Conservation (phyloP, 2,888 invertebrate genomes). For the Blastobasis adustella region DNA sequence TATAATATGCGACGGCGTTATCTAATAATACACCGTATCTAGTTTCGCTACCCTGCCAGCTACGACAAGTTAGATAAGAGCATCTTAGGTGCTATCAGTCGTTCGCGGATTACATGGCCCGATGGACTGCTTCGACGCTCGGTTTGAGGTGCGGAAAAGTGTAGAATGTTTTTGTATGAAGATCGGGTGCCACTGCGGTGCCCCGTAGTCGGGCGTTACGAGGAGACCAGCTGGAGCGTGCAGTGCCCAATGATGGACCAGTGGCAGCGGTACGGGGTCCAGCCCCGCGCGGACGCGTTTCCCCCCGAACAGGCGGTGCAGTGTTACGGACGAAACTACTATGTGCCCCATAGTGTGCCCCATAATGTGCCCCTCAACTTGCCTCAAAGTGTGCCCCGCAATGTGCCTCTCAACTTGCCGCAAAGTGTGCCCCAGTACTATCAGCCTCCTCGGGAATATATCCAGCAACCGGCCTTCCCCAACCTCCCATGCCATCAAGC, state of each 20-base stretch:
- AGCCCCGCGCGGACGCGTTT: too few species aligned
- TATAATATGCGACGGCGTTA: constrained; percentile 27
- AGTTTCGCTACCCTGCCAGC: constrained; percentile 58
- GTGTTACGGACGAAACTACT: constrained; percentile 38
- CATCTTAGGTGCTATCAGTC: constrained; percentile 66
- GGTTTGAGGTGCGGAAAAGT: constrained; percentile 23
- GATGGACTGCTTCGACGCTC: constrained; percentile 55
- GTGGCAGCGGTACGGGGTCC: constrained; percentile 35
- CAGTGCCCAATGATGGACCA: constrained; percentile 49
- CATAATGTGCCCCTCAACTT: constrained; percentile 17
- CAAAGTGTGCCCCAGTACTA: constrained; percentile 23
- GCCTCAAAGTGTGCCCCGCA: too few species aligned
- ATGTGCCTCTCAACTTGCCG: constrained; percentile 14
- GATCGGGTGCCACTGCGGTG: constrained; percentile 38
- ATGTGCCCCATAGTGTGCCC: constrained; percentile 25
- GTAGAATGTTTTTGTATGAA: constrained; percentile 44
- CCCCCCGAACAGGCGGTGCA: constrained; percentile 29
- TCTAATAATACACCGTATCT: constrained; percentile 54
- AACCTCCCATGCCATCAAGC: constrained; percentile 65
- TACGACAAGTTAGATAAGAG: constrained; percentile 54
- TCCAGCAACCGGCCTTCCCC: constrained; percentile 30
- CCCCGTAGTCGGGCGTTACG: constrained; percentile 38
- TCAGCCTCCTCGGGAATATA: constrained; percentile 13
- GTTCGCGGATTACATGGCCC: constrained; percentile 55
- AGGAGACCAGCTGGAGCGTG: constrained; percentile 44